Percentiles rank a stretch among this genome's conserved stretches.
Evolutionary conservation across 2,797 vertebrate genomes (phyloP).

Genomic region (Takifugu rubripes): DNA sequence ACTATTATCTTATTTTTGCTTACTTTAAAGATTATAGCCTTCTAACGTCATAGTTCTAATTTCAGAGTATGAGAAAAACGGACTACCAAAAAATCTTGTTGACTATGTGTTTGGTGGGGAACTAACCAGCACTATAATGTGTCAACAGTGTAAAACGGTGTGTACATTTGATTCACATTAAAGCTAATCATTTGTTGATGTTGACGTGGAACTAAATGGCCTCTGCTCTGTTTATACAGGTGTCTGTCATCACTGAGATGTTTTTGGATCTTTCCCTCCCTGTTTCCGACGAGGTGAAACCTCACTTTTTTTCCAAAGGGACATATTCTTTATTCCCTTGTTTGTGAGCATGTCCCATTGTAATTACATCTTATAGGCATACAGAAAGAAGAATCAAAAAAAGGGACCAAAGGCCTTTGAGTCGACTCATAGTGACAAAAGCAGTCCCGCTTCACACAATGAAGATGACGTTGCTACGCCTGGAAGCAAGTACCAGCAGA

Average conservation of each 20-base stretch:
- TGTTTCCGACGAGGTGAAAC: slow-evolving; percentile 89
- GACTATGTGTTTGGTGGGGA: slow-evolving; percentile 95
- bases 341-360: neutral
- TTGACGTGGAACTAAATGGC: neutral
- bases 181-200: neutral
- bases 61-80: slow-evolving; percentile 89
- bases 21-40: neutral
- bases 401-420: slow-evolving; percentile 64
- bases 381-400: slow-evolving; percentile 79
- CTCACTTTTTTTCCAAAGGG: neutral
- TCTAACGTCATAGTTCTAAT: slow-evolving; percentile 17
- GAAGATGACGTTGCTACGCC: slow-evolving; percentile 72
- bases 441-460: slow-evolving; percentile 68
- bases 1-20: too few species aligned
- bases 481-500: slow-evolving; percentile 93
- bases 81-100: slow-evolving; percentile 82
- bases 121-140: slow-evolving; percentile 93
- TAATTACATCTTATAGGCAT: slow-evolving; percentile 52
- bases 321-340: slow-evolving; percentile 1
- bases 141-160: slow-evolving; percentile 91
- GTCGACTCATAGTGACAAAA: slow-evolving; percentile 65
- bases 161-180: slow-evolving; percentile 20
- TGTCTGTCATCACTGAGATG: slow-evolving; percentile 91
- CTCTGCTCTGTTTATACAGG: slow-evolving; percentile 65
- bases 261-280: slow-evolving; percentile 98